Evolutionary conservation across 2,113 vertebrate genomes (phyloP).

Genomic region (Girardinichthys multiradiatus): DNA sequence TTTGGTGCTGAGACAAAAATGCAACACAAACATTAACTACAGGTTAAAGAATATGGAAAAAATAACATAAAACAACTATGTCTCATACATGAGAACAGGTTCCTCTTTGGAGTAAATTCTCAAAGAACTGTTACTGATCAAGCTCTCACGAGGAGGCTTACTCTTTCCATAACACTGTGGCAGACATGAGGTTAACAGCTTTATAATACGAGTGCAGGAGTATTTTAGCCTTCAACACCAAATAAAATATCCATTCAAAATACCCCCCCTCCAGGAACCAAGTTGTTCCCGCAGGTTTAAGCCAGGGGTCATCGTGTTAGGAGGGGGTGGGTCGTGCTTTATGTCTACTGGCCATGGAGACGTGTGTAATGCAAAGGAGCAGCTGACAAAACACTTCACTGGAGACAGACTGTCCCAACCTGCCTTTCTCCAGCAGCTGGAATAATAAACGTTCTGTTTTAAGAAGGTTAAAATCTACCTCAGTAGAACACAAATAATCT

Average conservation of each 20-base stretch:
- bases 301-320: conserved; percentile 48
- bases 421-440: conserved; percentile 74
- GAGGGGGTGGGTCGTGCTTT: conserved; percentile 52
- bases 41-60: background rate
- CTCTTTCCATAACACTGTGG: conserved; percentile 28
- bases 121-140: conserved; percentile 6
- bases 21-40: background rate
- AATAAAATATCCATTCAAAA: conserved; percentile 55
- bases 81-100: background rate
- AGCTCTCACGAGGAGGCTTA: conserved; percentile 6
- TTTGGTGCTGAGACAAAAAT: background rate
- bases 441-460: conserved; percentile 75
- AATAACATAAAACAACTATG: background rate
- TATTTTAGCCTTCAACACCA: conserved; percentile 49
- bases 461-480: conserved; percentile 61
- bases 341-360: conserved; percentile 61
- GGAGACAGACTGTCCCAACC: conserved; percentile 64
- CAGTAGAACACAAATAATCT: conserved; percentile 58
- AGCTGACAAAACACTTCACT: conserved; percentile 80
- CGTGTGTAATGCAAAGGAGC: conserved; percentile 51
- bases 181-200: conserved; percentile 25
- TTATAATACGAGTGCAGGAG: conserved; percentile 17
- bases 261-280: conserved; percentile 32
- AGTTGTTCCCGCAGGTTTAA: conserved; percentile 47
- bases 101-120: background rate